Base-by-base conservation (phyloP, 2,888 invertebrate genomes). In the Macroteleia sp. region DNA sequence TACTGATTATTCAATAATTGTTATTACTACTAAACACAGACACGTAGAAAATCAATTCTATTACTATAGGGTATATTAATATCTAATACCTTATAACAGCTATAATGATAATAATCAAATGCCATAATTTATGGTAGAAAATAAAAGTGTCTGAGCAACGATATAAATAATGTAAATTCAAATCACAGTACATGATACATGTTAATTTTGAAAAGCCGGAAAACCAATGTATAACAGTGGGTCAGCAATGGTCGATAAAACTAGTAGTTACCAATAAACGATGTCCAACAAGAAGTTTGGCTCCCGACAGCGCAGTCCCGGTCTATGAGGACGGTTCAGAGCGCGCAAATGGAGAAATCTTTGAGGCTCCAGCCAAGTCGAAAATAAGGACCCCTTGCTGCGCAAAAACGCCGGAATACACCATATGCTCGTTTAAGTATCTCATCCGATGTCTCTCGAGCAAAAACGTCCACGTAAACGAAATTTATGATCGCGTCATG, bases 371-470 rank as follows among this genome's bases (percentile, higher is more conserved):
- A 61, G 61, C 59, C 59, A 71, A 57, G 56, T 67, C 69, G 64
- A 79, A 73, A 79, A 69, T 73, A 79, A 54, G 50, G 79, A 79
- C 73, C 79, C 69, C 79, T 76, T 34, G 79, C 79, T 79, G 79
- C 36, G 79, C 64, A 76, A 79, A 79, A 79, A 76, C 75, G 67
- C 62, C 67, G 67, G 67, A 75, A 69, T 76, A 79, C 71, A 52
- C 66, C 79, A 76, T 76, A 67, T 76, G 79, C 62, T 79, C 62
- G 79, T 79, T 75, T 75, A 71, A 76, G 75, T 79, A 79, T 76
- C 79, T 69, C 71, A 64, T 76, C 75, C 57, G 36, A 54, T 56
- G 69, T 64, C 77, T 64, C 56, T 12, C 20, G n/a, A 70, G 46
- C 46, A 41, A 69, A 67, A 61, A 39, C 34, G 70, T 48, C 64